Percentiles rank a stretch among this genome's conserved stretches.
These are phyloP conservation scores for Toxotes jaculatrix DNA, from an alignment of 2,113 vertebrate genomes.

Conservation along the genomic window DNA sequence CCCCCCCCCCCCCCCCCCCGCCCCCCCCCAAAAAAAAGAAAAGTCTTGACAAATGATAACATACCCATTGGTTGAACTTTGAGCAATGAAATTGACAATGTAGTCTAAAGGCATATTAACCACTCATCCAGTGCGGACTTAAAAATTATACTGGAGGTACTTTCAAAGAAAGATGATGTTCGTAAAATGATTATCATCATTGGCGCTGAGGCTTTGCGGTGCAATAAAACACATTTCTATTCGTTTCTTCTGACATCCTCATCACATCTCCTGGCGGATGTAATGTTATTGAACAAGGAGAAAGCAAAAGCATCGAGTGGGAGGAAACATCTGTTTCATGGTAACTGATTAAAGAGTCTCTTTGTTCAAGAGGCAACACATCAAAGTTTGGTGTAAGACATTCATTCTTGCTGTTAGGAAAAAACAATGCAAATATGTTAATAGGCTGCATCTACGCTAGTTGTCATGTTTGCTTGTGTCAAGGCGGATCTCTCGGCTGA, in stretches of 20 bases:
- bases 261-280: constrained; percentile 72
- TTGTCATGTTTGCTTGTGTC: constrained; percentile 76
- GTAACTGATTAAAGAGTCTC: constrained; percentile 77
- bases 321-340: constrained; percentile 74
- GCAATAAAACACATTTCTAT: constrained; percentile 83
- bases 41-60: constrained; percentile 55
- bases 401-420: constrained; percentile 46
- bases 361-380: constrained; percentile 71
- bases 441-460: constrained; percentile 48
- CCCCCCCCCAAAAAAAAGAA: neutral
- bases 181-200: constrained; percentile 79
- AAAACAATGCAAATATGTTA: constrained; percentile 78
- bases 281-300: constrained; percentile 74
- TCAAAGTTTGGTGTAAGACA: constrained; percentile 64
- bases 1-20: neutral
- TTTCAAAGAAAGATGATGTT: constrained; percentile 74
- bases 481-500: constrained; percentile 63
- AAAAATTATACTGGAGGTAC: constrained; percentile 66
- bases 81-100: constrained; percentile 64
- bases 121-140: constrained; percentile 64
- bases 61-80: constrained; percentile 69
- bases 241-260: constrained; percentile 80
- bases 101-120: constrained; percentile 73
- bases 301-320: constrained; percentile 54
- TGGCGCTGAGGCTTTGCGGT: constrained; percentile 64